Evolutionary conservation across 1,140 invertebrate species (phyloP).

Genomic region (Apis florea): DNA sequence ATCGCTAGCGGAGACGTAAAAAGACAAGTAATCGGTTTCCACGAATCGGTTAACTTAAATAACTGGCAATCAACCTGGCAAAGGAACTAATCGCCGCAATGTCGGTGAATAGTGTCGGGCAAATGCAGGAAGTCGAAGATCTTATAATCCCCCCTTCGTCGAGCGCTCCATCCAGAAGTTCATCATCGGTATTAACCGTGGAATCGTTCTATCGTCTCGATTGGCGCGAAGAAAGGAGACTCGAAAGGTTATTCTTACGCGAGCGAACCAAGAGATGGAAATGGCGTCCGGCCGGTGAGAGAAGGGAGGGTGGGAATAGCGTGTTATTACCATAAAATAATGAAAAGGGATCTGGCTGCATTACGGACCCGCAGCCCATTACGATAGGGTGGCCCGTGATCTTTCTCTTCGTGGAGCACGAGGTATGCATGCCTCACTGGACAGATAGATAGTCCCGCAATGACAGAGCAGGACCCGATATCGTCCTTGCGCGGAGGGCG

Average conservation of each 20-base stretch:
- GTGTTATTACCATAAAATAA: constrained; percentile 73
- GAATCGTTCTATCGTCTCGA: constrained; percentile 19
- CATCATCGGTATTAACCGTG: constrained; percentile 16
- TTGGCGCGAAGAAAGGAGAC: constrained; percentile 33
- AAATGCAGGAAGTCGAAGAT: background rate
- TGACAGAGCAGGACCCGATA: constrained; percentile 62
- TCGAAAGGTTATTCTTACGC: constrained; percentile 36
- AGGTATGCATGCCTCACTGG: constrained; percentile 63
- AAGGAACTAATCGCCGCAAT: background rate
- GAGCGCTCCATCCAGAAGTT: background rate
- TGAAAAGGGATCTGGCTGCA: constrained; percentile 70
- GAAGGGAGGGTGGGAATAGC: constrained; percentile 41
- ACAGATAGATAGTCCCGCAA: constrained; percentile 65
- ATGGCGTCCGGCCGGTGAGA: constrained; percentile 11
- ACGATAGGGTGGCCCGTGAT: constrained; percentile 52
- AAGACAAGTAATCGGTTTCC: no score
- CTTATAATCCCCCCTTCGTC: no score
- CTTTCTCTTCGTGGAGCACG: constrained; percentile 52
- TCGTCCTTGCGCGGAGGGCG: constrained; percentile 37
- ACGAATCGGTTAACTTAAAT: no score
- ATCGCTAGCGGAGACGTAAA: no score
- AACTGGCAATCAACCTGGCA: background rate
- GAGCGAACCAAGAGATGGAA: constrained; percentile 38
- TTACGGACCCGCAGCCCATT: constrained; percentile 61
- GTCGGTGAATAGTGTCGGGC: background rate